Base-by-base conservation (phyloP, 2,113 vertebrate genomes). In the Prionailurus viverrinus region DNA sequence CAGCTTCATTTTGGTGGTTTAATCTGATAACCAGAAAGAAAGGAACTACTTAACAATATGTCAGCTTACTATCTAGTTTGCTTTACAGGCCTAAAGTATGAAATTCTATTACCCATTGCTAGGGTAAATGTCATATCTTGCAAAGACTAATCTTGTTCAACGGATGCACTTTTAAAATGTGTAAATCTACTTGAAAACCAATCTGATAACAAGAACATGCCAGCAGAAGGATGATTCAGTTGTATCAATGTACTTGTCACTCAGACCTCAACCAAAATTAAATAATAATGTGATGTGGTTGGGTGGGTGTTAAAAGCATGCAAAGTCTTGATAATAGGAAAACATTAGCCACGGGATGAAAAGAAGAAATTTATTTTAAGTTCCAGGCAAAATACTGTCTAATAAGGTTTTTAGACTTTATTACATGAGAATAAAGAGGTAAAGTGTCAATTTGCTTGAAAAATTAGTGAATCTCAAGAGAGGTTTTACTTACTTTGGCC, bases 221-320 rank as follows among this genome's bases (percentile, higher is more conserved):
- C 99, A 99, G 99, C 98, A 98, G 97, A 99, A 98, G 89, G 98
- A 98, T 98, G 98, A 99, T 99, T 99, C 98, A 98, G 97, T 99
- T 99, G 96, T 99, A 99, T 99, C 99, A 98, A 98, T 98, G 98
- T 98, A 96, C 98, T 98, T 98, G 98, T 99, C 99, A 98, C 98
- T 99, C 98, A 99, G 95, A 96, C 97, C 93, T 99, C 98, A 97
- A 97, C 98, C 98, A 98, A 94, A 84, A 95, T 96, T 65, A 97
- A 97, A 97, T 45, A 45, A 80, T 96, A 98, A 97, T 97, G 98
- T 94, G 97, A 98, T 98, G 97, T 95, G 97, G 94, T 63, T 97
- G 98, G 98, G 98, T 98, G 98, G 98, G 97, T 98, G 98, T 97
- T 98, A 96, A 98, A 98, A 99, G 98, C 98, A 99, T 99, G 99